Conservation (phyloP, 2,113 vertebrate genomes). For the Bungarus multicinctus region DNA sequence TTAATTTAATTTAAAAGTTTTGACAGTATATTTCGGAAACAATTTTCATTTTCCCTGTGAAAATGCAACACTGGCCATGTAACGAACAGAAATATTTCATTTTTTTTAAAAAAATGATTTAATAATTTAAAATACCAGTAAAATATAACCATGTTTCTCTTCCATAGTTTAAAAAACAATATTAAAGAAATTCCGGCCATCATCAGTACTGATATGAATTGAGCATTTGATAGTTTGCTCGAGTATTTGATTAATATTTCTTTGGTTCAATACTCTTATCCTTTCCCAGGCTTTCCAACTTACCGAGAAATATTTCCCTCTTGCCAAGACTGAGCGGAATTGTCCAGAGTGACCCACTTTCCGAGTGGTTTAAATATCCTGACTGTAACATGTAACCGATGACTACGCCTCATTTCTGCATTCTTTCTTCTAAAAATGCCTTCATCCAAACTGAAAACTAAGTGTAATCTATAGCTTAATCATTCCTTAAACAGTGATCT, state of each 20-base stretch:
- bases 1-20: not conserved
- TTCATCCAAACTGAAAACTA: fast-evolving
- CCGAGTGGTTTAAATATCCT: constrained; percentile 9
- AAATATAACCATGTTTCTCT: not conserved
- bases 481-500: not conserved
- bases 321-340: not conserved
- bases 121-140: not conserved
- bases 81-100: not conserved
- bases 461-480: not conserved
- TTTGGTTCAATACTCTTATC: not conserved
- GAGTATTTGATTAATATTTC: not conserved
- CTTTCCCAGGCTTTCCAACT: not conserved
- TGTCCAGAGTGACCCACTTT: constrained; percentile 1
- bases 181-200: not conserved
- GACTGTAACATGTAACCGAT: not conserved
- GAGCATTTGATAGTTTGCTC: not conserved
- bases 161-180: not conserved
- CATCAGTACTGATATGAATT: not conserved
- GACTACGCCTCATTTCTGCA: not conserved
- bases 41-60: not conserved
- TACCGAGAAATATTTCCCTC: not conserved
- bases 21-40: not conserved
- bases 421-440: not conserved
- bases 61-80: not conserved
- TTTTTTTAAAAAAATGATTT: not conserved